Evolutionary conservation across 2,797 vertebrate genomes (phyloP), one percentile per base, ranked within the genome.

Genomic region (Pangasius mekongensis): DNA sequence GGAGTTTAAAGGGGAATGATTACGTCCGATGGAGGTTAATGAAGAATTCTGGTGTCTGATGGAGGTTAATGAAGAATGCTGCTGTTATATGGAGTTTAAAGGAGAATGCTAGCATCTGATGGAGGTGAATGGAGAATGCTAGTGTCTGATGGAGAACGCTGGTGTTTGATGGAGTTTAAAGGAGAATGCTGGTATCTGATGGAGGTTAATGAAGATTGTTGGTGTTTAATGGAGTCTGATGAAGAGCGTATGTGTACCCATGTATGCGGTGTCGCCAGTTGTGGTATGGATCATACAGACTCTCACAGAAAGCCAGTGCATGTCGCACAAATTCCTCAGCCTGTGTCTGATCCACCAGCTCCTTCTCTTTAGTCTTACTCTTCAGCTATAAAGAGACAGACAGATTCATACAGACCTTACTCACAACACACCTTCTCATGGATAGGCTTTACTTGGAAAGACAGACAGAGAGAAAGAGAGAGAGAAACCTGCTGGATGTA

Each of bases 361-460:
- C 98, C 93, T 99, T 99, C 93, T 99, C 98, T 94, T 99, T 99
- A 86, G 97, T 99, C 95, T 97, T 98, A 91, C 97, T 99, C 96
- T 99, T 99, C 89, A 99, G 95, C 98, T 99, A 93, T 76, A 58
- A 78, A 86, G 71, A 18, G 10, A 9, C 22, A 30, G 67, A 58
- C 22, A 67, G 11, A 0, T 69, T 49, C n/a, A 69, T 27, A 39
- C 16, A 36, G 20, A 39, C 39, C 39, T 39, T 39, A 39, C 39
- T 7, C 6, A 52, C n/a, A n/a, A 30, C 18, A 43, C 14, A 4
- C 8, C 7, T 66, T n/a, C 33, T 27, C 36, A 47, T 16, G 10
- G 2, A 14, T 22, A 22, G 0, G 14, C 27, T 56, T 30, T 56
- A 16, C 8, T 81, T 73, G 27, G 3, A 77, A 60, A 11, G 13